phyloP scores from a whole-genome alignment of 2,797 vertebrate genomes.

The Fundulus diaphanus region DNA sequence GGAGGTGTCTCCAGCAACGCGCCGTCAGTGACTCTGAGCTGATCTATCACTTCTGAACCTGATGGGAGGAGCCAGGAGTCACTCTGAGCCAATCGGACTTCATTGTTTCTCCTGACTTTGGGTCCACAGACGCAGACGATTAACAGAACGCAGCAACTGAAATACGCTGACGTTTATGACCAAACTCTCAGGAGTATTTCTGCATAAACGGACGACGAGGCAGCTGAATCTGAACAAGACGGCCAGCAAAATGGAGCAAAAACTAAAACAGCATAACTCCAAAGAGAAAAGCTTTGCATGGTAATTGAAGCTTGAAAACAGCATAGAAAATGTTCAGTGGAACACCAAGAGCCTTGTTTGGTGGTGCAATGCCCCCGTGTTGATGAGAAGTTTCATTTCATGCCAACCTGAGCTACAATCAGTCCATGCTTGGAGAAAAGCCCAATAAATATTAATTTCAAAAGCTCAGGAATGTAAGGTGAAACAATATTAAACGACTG shows the following conservation, averaged over 20 bases:
- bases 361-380: neutral
- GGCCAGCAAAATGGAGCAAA: neutral
- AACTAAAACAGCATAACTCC: neutral
- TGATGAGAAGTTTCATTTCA: neutral
- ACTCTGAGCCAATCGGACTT: constrained; percentile 60
- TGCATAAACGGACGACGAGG: neutral
- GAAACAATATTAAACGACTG: neutral
- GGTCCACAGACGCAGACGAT: constrained; percentile 44
- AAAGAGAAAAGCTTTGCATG: neutral
- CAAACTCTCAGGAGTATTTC: neutral
- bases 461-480: neutral
- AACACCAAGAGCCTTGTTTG: neutral
- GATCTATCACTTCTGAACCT: constrained; percentile 29
- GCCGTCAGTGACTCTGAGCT: constrained; percentile 28
- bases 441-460: too few species aligned
- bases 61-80: constrained; percentile 38
- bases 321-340: neutral
- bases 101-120: constrained; percentile 51
- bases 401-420: neutral
- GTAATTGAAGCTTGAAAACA: neutral
- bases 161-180: neutral
- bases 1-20: neutral
- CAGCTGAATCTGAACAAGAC: neutral
- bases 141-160: constrained; percentile 22
- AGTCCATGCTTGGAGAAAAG: neutral